These are phyloP conservation scores for Himalopsyche tibetana DNA, from an alignment of 2,888 invertebrate species.

Conservation along the genomic window DNA sequence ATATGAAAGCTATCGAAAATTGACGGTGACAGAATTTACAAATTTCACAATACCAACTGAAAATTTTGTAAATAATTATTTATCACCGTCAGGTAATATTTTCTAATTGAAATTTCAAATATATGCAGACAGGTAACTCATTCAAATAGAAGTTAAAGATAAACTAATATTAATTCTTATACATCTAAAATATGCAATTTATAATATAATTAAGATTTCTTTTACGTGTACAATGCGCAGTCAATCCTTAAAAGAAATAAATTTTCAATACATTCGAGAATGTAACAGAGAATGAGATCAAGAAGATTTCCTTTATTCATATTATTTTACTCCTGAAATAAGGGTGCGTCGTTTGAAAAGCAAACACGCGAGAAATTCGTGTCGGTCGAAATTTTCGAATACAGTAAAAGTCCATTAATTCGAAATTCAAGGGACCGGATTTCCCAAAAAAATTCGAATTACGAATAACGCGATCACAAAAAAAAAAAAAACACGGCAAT, in stretches of 20 bases:
- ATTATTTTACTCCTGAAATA: not conserved
- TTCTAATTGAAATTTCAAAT: too few species aligned
- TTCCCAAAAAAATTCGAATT: too few species aligned
- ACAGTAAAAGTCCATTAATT: too few species aligned
- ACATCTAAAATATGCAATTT: not conserved
- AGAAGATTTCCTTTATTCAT: not conserved
- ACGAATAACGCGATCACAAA: too few species aligned
- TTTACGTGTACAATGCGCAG: not conserved
- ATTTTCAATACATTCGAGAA: constrained; percentile 35
- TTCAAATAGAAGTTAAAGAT: not conserved
- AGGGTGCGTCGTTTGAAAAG: not conserved
- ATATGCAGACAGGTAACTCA: not conserved
- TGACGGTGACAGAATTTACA: too few species aligned
- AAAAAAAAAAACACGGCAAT: too few species aligned
- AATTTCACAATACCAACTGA: too few species aligned
- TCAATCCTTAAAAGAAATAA: constrained; percentile 39
- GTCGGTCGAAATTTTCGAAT: not conserved
- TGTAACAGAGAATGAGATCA: constrained; percentile 37
- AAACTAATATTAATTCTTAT: constrained; percentile 12
- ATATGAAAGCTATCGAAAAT: too few species aligned
- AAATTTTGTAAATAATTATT: too few species aligned
- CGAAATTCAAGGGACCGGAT: too few species aligned
- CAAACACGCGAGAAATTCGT: not conserved
- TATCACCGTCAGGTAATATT: too few species aligned
- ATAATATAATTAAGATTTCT: constrained; percentile 28